phyloP scores from a whole-genome alignment of 1,140 invertebrate species.

The Choristoneura fumiferana region DNA sequence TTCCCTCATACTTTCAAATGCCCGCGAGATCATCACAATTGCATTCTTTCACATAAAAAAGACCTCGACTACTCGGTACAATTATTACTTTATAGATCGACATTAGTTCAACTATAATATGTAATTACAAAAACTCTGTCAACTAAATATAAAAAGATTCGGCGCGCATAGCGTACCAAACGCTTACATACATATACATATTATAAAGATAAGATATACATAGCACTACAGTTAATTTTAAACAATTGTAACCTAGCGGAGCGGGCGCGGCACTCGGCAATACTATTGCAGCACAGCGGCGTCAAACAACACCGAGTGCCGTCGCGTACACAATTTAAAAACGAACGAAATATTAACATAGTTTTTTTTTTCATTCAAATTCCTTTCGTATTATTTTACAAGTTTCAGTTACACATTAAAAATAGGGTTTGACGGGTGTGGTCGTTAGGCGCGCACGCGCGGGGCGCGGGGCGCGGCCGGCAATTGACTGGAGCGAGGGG shows the following conservation, averaged over 20 bases:
- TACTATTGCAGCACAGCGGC: too few relatives aligned
- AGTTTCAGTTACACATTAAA: slow-evolving; percentile 32
- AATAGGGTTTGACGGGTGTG: slow-evolving; percentile 38
- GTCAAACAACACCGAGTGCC: too few relatives aligned
- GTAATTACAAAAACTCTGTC: slow-evolving; percentile 75
- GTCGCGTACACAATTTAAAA: slow-evolving; percentile 47
- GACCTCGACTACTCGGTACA: slow-evolving; percentile 56
- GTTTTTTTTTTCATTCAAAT: slow-evolving; percentile 38
- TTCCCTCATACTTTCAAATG: slow-evolving; percentile 66
- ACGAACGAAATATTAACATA: slow-evolving; percentile 49
- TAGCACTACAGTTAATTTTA: slow-evolving; percentile 68
- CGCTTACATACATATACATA: slow-evolving; percentile 73
- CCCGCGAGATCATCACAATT: slow-evolving; percentile 65
- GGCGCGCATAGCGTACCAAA: slow-evolving; percentile 70
- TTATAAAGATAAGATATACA: slow-evolving; percentile 62
- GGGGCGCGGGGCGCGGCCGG: not conserved
- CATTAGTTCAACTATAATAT: slow-evolving; percentile 54
- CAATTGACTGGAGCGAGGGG: slow-evolving; percentile 28
- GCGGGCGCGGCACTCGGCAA: slow-evolving; percentile 33
- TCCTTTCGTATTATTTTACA: slow-evolving; percentile 57
- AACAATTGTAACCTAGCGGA: slow-evolving; percentile 54
- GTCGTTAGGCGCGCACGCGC: too few relatives aligned
- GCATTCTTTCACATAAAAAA: slow-evolving; percentile 72
- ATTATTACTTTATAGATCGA: slow-evolving; percentile 24
- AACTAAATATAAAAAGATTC: slow-evolving; percentile 73